Base-by-base conservation (phyloP, 2,113 vertebrate genomes). In the Nansenia antarctica region DNA sequence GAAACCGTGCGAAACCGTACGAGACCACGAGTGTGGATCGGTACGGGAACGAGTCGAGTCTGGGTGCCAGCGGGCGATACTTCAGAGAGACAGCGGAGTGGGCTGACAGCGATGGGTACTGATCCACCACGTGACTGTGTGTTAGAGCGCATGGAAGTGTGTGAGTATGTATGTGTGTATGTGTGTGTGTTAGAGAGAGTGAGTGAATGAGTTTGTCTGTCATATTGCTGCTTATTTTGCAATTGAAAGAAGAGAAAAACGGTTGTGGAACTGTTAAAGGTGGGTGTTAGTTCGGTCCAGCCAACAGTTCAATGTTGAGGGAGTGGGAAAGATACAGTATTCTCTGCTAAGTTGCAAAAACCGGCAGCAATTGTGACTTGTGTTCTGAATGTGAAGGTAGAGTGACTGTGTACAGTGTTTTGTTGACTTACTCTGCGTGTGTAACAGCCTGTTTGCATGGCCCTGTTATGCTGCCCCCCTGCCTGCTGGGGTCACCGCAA, bases 91-190 rank as follows among this genome's bases (percentile, higher is more conserved):
- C n/a, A n/a, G 82, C 75, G 30, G 82, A 88, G 1, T 89, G 88
- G 88, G 80, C 90, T 18, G 82, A 83, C 67, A 80, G 82, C 67
- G 78, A 85, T 14, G 83, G 79, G 62, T 88, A 89, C 66, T 89
- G 78, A 88, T 58, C 1, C 11, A 34, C 32, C 5, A 12, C 54
- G 6, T 6, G 14, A 8, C 69, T 68, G 5, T 39, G 32, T 26
- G 26, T 15, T 62, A 31, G 31, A 35, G 27, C 34, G 3, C 54
- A 2, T 15, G n/a, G n/a, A n/a, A n/a, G n/a, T n/a, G n/a, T n/a
- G n/a, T n/a, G n/a, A n/a, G n/a, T n/a, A n/a, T n/a, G n/a, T n/a
- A n/a, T n/a, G n/a, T n/a, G n/a, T n/a, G n/a, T n/a, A n/a, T n/a
- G n/a, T n/a, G n/a, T n/a, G n/a, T n/a, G n/a, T n/a, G n/a, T n/a